Base-by-base conservation (phyloP, 2,888 invertebrate genomes). In the Coleophora deauratella region DNA sequence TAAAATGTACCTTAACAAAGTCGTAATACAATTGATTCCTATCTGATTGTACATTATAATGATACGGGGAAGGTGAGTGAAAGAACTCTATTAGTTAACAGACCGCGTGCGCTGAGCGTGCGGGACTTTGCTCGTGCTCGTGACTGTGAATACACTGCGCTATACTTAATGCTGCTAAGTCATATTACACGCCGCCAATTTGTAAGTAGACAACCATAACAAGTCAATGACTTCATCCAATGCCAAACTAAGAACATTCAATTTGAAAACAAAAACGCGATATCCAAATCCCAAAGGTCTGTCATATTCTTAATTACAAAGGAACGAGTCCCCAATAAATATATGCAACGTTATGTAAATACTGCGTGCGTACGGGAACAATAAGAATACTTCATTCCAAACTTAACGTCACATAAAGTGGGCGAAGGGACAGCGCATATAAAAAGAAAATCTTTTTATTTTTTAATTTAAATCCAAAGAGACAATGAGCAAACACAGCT, bases 401-500 rank as follows among this genome's bases (percentile, higher is more conserved):
- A 76, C 72, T 77, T 76, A 74, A 81, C 72, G 77, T 82, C 82
- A 81, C 81, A 82, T 82, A 82, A 82, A 84, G 71, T 78, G 78
- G 79, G 76, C 72, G 72, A 78, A 59, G 64, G 68, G 74, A 80
- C 76, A 66, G 63, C 57, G 62, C 57, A 57, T 70, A 75, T 70
- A 73, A 77, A 78, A 77, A 72, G 63, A 60, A 64, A 72, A 63
- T 65, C 60, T 70, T 76, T 76, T 59, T 21, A 6, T 6, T 21
- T 79, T 79, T 78, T 69, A 72, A 76, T 76, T 80, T 75, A 75
- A 82, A 72, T 55, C 67, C 62, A 66, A 21, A 66, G 73, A 80
- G 79, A 82, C 84, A 82, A 82, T 81, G 84, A 84, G 72, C 80
- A 77, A 82, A 80, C 79, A 76, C 78, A 80, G 78, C 72, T 80